Evolutionary conservation across 2,888 invertebrate genomes (phyloP), one percentile per base, ranked within the genome.

Genomic region (Dynastes maya): DNA sequence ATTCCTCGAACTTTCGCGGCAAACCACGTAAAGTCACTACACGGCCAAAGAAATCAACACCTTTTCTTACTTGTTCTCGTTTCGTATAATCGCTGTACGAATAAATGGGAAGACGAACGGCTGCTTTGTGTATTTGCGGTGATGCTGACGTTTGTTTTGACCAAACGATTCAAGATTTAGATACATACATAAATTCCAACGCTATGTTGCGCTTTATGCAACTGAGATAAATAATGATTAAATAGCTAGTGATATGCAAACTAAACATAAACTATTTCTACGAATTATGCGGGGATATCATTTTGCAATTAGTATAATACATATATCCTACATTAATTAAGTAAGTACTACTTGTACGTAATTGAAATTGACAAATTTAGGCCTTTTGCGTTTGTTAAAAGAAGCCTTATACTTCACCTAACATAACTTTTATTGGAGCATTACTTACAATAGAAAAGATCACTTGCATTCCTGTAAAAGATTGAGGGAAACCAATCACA

Each of bases 141-240:
- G 55, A 55, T 22, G 22, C 22, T 22, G 16, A 55, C 22, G 22
- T 55, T 16, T 55, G 55, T 22, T 55, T 55, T 55, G 22, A 22
- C 16, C 9, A 6, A 22, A 53, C 53, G 53, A 53, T 13, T 16
- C 55, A 16, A 22, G 55, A 22, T 6, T 55, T 22, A 55, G n/a
- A 45, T 22, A 55, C 55, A 32, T 32, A 32, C 32, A 16, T 16
- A 16, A 16, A 55, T 55, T 55, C 55, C 55, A 22, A 9, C 13
- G 55, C 22, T 55, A 22, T 55, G 55, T 55, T 55, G 16, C 27
- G 55, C 22, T 55, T 55, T 55, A 55, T 22, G 55, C 22, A 55
- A 55, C 22, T 22, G 2, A 22, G 55, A 55, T 55, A 55, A 55
- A 22, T 55, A 55, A 55, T 55, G 16, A 55, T 22, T 55, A 8